A percentile compares a stretch with the other conserved stretches of the same genome.
Conservation (phyloP, 2,797 vertebrate genomes). For the Sternotherus odoratus region DNA sequence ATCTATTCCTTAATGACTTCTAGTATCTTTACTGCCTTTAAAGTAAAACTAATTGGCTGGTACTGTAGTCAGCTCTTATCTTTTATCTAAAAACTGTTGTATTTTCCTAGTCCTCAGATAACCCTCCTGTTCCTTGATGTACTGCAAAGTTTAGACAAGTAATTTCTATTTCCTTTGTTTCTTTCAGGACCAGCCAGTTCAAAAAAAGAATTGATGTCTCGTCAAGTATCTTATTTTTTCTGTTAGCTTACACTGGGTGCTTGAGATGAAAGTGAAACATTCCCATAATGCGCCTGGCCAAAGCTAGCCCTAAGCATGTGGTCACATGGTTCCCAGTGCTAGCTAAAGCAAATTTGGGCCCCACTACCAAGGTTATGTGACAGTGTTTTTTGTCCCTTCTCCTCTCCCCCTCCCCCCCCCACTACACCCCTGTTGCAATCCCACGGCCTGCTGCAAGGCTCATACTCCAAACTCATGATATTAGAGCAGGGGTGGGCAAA, state of each 20-base stretch:
- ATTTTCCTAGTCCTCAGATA: neutral
- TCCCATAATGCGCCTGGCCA: neutral
- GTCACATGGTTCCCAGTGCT: conserved; percentile 13
- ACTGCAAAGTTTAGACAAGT: neutral
- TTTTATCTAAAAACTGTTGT: neutral
- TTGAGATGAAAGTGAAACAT: neutral
- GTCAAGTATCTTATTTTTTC: neutral
- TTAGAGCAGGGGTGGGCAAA: too few relatives aligned
- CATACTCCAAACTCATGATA: neutral
- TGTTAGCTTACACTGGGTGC: neutral
- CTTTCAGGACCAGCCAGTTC: neutral
- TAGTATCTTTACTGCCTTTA: neutral
- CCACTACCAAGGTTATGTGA: neutral
- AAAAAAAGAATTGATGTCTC: neutral
- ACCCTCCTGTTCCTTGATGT: neutral
- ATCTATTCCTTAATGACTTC: neutral
- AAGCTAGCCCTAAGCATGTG: fast-evolving
- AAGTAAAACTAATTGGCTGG: neutral
- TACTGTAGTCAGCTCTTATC: neutral
- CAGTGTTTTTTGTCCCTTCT: neutral
- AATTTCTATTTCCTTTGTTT: neutral
- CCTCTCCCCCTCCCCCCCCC: too few relatives aligned
- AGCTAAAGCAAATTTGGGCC: neutral
- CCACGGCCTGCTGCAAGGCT: neutral
- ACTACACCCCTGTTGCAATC: neutral